Base-by-base conservation (phyloP, 1,140 invertebrate genomes). In the Eueides isabella region DNA sequence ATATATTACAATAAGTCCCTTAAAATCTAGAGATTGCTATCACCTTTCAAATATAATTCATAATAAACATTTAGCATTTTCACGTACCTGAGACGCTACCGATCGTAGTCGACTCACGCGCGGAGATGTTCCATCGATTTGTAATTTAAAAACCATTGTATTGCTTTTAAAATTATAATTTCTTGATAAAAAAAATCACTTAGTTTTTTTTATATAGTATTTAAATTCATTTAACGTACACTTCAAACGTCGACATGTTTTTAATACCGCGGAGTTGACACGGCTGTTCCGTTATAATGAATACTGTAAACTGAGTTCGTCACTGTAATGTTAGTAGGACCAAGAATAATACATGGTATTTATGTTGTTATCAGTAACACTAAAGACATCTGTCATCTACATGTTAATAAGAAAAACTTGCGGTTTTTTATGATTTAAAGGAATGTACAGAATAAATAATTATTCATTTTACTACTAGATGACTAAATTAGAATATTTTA, bases 121-220 rank as follows among this genome's bases (percentile, higher is more conserved):
- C 16, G 81, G 65, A 23, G 7, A 67, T 1, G 67, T 67, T n/a
- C 71, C 67, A 31, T 79, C 73, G 38, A 85, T 81, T 67, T 85
- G 71, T 14, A 81, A 66, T 76, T 82, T 86, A 29, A 80, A 63
- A 72, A 88, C 86, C 86, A 88, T 88, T 76, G 9, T 38, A 4
- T 2, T 19, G 5, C 0, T 55, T 55, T 11, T 4, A 23, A 23
- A 55, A 9, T 12, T 26, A 11, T 55, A 23, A 3, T 55, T 55
- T 55, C 19, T 26, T 55, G 2, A 55, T 6, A 55, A 55, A 44
- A 7, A 19, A 23, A 12, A 0, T 55, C 5, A 23, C 5, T 44
- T 55, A n/a, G 7, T 41, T 7, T 9, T 64, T 11, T 23, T 3
- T 66, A 19, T 66, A n/a, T n/a, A n/a, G n/a, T n/a, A n/a, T 38